Percentiles rank a stretch among this genome's conserved stretches.
Evolutionary conservation across 2,888 invertebrate species (phyloP).

Genomic region (Nephrotoma guestfalica): DNA sequence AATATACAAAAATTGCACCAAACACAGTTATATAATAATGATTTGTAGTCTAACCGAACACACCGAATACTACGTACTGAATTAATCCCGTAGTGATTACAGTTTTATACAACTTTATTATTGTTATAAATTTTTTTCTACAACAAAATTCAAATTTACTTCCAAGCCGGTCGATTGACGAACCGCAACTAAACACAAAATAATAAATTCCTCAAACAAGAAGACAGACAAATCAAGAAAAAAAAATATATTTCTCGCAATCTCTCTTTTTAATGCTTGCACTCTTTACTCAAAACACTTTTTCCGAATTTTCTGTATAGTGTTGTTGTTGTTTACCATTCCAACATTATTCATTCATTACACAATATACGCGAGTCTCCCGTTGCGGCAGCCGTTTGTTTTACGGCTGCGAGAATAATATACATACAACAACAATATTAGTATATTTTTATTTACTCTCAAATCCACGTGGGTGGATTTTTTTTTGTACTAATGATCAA

Average conservation of each 20-base stretch:
- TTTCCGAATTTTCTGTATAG: neutral
- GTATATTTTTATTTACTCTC: neutral
- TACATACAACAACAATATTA: neutral
- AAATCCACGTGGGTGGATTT: neutral
- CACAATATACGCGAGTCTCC: neutral
- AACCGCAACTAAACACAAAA: neutral
- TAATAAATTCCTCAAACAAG: neutral
- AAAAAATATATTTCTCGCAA: neutral
- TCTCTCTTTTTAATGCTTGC: neutral
- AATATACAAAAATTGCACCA: neutral
- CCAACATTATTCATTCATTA: neutral
- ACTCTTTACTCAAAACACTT: neutral
- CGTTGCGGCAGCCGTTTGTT: neutral
- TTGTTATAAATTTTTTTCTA: neutral
- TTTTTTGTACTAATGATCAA: neutral
- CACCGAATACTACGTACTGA: neutral
- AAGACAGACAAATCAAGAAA: neutral
- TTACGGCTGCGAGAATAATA: neutral
- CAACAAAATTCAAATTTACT: neutral
- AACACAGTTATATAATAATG: neutral
- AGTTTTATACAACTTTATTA: neutral
- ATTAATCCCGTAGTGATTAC: too few species aligned
- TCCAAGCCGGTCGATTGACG: neutral
- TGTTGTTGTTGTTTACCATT: neutral
- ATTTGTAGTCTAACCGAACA: neutral